Evolutionary conservation across 1,140 invertebrate genomes (phyloP).

Genomic region (Hestina assimilis): DNA sequence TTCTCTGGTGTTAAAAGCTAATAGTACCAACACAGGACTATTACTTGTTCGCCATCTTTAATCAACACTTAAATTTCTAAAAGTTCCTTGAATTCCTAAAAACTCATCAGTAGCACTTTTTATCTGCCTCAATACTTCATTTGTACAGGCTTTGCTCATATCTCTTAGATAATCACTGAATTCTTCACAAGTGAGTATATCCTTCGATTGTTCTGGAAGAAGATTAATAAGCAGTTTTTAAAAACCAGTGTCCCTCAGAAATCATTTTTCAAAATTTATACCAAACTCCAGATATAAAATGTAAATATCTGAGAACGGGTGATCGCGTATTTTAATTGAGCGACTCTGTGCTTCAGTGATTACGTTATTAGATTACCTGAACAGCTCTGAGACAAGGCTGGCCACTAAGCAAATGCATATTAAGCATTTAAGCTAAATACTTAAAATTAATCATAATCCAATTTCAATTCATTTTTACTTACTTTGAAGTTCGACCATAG

Average conservation of each 20-base stretch:
- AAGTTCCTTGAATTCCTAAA: constrained; percentile 27
- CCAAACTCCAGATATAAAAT: background rate
- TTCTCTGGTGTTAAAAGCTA: background rate
- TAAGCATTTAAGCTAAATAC: too few species aligned
- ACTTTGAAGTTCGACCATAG: constrained; percentile 33
- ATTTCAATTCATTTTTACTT: constrained; percentile 2
- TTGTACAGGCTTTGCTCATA: constrained; percentile 21
- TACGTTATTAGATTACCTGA: too few species aligned
- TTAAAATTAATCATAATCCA: background rate
- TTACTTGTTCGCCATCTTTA: constrained; percentile 3
- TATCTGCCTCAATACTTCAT: constrained; percentile 22
- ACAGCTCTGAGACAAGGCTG: too few species aligned
- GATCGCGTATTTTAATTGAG: background rate
- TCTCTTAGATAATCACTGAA: constrained; percentile 14
- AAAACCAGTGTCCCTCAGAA: background rate
- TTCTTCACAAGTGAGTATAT: constrained; percentile 17
- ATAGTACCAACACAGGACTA: too few species aligned
- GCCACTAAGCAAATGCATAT: too few species aligned
- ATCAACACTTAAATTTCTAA: constrained; percentile 32
- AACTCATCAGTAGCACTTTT: constrained; percentile 14
- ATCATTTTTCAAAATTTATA: background rate
- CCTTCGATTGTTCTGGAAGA: constrained; percentile 22
- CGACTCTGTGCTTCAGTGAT: background rate
- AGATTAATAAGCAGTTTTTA: background rate
- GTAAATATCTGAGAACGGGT: background rate